These are phyloP conservation scores for Delia radicum DNA, from an alignment of 1,140 invertebrate species.

Conservation along the genomic window DNA sequence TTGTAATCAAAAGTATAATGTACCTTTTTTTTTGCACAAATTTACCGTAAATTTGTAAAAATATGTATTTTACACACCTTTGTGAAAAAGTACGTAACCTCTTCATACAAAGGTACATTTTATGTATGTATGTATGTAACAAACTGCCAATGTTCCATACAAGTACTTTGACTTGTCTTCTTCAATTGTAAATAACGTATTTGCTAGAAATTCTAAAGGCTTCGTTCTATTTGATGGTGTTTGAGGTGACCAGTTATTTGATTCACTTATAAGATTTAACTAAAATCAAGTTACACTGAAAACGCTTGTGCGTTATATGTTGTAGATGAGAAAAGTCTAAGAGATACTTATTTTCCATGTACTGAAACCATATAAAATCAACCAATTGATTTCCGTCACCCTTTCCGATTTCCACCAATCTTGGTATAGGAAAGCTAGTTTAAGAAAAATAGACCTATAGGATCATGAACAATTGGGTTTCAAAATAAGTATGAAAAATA, in stretches of 20 bases:
- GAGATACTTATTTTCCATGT: no score
- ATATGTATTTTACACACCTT: neutral
- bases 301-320: no score
- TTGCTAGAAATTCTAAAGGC: neutral
- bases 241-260: neutral
- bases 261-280: no score
- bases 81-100: neutral
- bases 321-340: no score
- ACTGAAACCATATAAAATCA: no score
- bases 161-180: neutral
- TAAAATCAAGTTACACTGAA: no score
- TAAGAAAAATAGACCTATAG: no score
- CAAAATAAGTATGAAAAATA: no score
- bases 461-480: no score
- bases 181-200: neutral
- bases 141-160: neutral
- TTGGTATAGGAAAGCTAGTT: no score
- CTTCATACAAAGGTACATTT: neutral
- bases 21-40: neutral
- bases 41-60: neutral
- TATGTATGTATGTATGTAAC: neutral
- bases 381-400: no score
- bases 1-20: neutral
- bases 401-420: no score
- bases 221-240: neutral